Base-by-base conservation (phyloP, 2,113 vertebrate genomes). In the Alethe castanea region DNA sequence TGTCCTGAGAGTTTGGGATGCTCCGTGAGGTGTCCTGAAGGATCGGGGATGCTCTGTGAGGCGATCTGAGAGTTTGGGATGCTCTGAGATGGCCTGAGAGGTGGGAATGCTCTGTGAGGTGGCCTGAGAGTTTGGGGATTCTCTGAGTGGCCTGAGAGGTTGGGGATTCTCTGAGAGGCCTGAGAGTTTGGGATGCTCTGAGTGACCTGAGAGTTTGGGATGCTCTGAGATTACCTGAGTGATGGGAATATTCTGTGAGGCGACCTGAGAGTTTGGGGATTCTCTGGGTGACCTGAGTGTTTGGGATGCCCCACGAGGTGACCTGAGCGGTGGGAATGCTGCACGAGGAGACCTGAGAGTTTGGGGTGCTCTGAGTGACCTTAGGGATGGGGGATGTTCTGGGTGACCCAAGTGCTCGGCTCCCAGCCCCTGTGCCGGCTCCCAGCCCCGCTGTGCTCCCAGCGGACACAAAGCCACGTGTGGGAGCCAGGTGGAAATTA, bases 401-500 rank as follows among this genome's bases (percentile, higher is more conserved):
- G 38, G 1, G 13, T 20, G 72, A 5, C 14, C 62, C 1, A 1
- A 2, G 47, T 0, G n/a, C 11, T 71, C 4, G 13, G 29, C 12
- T 28, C 26, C 50, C 50, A 5, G 16, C 25, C 45, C 36, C 57
- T 24, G 44, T 33, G 7, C 11, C 19, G 0, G 36, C 42, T 36
- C 22, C 35, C 11, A 1, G 33, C 1, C 6, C 1, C 28, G 29
- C 38, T 6, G 73, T 24, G 42, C n/a, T 36, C 26, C 28, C 11
- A 2, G 28, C 1, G 38, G 8, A 40, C 40, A 22, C 78, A 6
- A 0, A 12, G n/a, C 52, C 77, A 0, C 0, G 44, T 13, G 45
- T 6, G 29, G 56, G 1, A 24, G 50, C 19, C 11, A 0, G 26
- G 23, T 16, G 12, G 1, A 19, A 12, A 0, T 0, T 3, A 7